These are phyloP conservation scores for Pollenia griseotomentosa DNA, from an alignment of 2,888 invertebrate genomes.

Conservation along the genomic window DNA sequence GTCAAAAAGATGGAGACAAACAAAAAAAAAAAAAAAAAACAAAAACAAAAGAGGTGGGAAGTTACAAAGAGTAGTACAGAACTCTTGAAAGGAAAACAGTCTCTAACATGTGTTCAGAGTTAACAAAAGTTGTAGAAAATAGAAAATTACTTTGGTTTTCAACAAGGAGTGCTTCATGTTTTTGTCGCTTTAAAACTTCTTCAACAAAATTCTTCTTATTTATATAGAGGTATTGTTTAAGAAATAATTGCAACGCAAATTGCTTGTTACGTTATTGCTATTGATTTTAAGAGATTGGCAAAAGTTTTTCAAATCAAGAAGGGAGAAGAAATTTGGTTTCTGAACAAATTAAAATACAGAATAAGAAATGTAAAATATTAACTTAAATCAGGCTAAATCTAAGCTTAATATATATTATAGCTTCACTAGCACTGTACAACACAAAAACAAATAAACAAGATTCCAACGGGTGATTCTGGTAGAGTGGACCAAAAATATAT, in stretches of 20 bases:
- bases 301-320: not conserved
- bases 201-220: not conserved
- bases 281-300: not conserved
- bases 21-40: not conserved
- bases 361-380: too few species aligned
- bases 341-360: too few species aligned
- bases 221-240: not conserved
- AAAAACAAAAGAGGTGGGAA: not conserved
- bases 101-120: slow-evolving; percentile 9
- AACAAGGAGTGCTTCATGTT: not conserved
- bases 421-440: too few species aligned
- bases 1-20: not conserved
- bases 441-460: too few species aligned
- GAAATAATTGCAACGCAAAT: slow-evolving; percentile 18
- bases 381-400: too few species aligned
- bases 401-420: too few species aligned
- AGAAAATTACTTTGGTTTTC: not conserved
- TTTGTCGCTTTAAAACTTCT: slow-evolving; percentile 1
- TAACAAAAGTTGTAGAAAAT: slow-evolving; percentile 5
- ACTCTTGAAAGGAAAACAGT: not conserved
- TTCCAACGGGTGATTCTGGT: too few species aligned
- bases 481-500: too few species aligned
- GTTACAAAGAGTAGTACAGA: not conserved
- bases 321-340: too few species aligned
- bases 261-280: not conserved